A percentile compares a stretch with the other conserved stretches of the same genome.
Evolutionary conservation across 2,113 vertebrate species (phyloP).

Genomic region (Alethe castanea): DNA sequence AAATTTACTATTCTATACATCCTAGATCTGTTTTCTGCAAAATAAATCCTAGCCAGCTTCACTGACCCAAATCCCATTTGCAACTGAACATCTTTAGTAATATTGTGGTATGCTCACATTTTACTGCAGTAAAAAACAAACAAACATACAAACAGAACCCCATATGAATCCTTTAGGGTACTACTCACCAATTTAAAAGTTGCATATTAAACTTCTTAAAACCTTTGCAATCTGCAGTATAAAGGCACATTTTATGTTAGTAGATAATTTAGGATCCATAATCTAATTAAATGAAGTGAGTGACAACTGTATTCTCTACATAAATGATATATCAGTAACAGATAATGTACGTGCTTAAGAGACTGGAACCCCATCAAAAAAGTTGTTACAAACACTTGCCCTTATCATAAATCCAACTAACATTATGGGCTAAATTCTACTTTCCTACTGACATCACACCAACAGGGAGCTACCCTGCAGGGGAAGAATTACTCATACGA

Average conservation of each 20-base stretch:
- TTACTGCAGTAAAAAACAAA: constrained; percentile 58
- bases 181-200: constrained; percentile 75
- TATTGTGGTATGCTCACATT: constrained; percentile 28
- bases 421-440: constrained; percentile 18
- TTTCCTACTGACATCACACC: constrained; percentile 2
- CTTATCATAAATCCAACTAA: constrained; percentile 61
- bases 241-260: constrained; percentile 77
- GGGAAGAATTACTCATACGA: background rate
- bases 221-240: constrained; percentile 76
- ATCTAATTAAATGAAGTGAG: constrained; percentile 77
- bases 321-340: constrained; percentile 65
- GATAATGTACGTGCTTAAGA: constrained; percentile 67
- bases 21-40: constrained; percentile 38
- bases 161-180: constrained; percentile 70
- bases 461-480: background rate
- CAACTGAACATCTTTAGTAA: constrained; percentile 55
- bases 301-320: constrained; percentile 77
- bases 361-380: constrained; percentile 65
- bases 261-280: constrained; percentile 78
- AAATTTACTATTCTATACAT: constrained; percentile 40
- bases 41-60: constrained; percentile 65
- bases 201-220: constrained; percentile 77
- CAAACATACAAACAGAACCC: background rate
- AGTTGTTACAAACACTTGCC: constrained; percentile 37
- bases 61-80: constrained; percentile 74